Evolutionary conservation across 37 sponge, comb jelly and placozoan genomes (phyloP), one percentile per base, ranked within the genome.

Genomic region (Axinella damicornis): DNA sequence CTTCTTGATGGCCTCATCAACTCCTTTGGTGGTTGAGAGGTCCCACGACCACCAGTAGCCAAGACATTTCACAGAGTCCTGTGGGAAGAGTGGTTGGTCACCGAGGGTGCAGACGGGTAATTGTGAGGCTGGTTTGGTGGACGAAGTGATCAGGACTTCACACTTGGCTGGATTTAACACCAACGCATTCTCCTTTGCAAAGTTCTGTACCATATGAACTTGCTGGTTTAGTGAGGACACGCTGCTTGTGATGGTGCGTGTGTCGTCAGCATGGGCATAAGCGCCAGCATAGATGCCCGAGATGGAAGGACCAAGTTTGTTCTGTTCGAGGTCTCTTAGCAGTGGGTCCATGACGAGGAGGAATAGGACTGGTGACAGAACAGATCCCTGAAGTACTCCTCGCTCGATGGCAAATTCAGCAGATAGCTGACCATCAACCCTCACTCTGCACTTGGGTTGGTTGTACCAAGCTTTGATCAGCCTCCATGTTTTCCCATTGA

Each of bases 291-390:
- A 78, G 65, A 24, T 37, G 18, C 40, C 65, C 6, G 2, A 25
- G 27, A 78, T 16, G 18, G 64, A 78, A 2, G 67, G 53, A 4
- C 79, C 79, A 22, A 41, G 12, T 6, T 28, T n/a, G 13, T 33
- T 15, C 12, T 34, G 13, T 2, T 65, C 39, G 1, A 78, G 41
- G 0, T 36, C 28, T 20, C 53, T 60, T 1, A 78, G 36, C 6
- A 78, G 79, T 12, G 79, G 79, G 41, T 78, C 79, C 65, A 78
- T 78, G 18, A 78, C 65, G 28, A 78, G 36, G 2, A 62, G 67
- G 39, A 62, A 62, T 17, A 72, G 73, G 18, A 52, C 54, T 75
- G 56, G 76, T 13, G 76, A 75, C 2, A 56, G 58, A 57, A 75
- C 57, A 24, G 76, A 75, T 12, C 76, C 76, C 33, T 75, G 76